Base-by-base conservation (phyloP, 2,113 vertebrate genomes). In the Porphyrio hochstetteri region DNA sequence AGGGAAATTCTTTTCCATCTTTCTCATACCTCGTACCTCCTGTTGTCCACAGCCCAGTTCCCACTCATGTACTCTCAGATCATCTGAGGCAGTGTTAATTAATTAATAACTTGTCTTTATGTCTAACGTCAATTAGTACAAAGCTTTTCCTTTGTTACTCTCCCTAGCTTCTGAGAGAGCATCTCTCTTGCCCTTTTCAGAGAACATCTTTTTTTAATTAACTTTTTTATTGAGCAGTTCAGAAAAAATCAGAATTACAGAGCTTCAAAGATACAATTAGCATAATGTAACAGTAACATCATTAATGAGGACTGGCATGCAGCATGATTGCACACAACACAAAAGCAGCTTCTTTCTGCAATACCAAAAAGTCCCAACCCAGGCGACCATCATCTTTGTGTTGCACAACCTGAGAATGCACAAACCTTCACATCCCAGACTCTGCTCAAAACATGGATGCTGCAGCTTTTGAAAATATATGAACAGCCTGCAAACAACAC, bases 201-300 rank as follows among this genome's bases (percentile, higher is more conserved):
- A 88, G 69, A 95, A 71, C 80, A 91, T 90, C 24, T 92, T 94
- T 81, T 68, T 88, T 84, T 82, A 93, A 95, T 97, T 96, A 93
- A 90, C 38, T 50, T 87, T 93, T 82, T 86, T 61, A 86, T 95
- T 86, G 86, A 81, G 88, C 80, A 76, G 27, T 81, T 96, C 64
- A 90, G 80, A 93, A 93, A 17, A 97, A 94, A 76, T 82, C 80
- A 69, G 76, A 86, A 72, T 86, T 90, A 79, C 72, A 78, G 76
- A 65, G 48, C 82, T 95, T 94, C 92, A 88, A 84, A 93, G 94
- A 79, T 50, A 89, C 82, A 94, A 96, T 95, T 93, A 90, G 50
- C 82, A 86, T 94, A 90, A 86, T 82, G 69, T 78, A 95, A 81
- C 79, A 94, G 82, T 88, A 86, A 52, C 90, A 53, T 70, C 50